Evolutionary conservation across 2,888 invertebrate species (phyloP).

Genomic region (Microchrysa polita): DNA sequence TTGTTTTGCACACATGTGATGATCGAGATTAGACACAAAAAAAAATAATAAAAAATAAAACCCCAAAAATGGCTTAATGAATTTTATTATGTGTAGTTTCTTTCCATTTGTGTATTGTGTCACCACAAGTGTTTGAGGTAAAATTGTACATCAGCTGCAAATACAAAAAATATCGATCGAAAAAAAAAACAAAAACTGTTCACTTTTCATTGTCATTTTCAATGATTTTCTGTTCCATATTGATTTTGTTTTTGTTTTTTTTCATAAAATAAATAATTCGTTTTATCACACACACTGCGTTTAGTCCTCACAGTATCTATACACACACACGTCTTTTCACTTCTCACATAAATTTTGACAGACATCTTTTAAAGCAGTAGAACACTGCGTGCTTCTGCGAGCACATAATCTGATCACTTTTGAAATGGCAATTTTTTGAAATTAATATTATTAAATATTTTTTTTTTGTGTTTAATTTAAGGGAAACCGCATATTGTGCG

Average conservation of each 20-base stretch:
- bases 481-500: no score
- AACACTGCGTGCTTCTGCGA: slow-evolving; percentile 48
- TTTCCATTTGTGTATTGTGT: slow-evolving; percentile 11
- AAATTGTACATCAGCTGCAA: neutral
- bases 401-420: slow-evolving; percentile 42
- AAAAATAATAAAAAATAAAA: neutral
- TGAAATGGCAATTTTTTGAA: slow-evolving; percentile 17
- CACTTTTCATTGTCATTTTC: neutral
- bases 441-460: no score
- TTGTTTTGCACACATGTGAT: no score
- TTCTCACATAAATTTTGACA: slow-evolving; percentile 18
- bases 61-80: neutral
- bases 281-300: no score
- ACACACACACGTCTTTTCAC: no score
- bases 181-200: no score
- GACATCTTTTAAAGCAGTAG: slow-evolving; percentile 43
- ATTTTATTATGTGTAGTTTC: no score
- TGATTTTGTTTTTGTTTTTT: no score
- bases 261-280: no score
- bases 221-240: neutral
- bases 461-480: no score
- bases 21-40: neutral
- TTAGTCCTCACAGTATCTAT: slow-evolving; percentile 39
- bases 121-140: slow-evolving; percentile 27
- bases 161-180: no score